phyloP scores from a whole-genome alignment of 2,888 invertebrate genomes.

The Allophyes oxyacanthae region DNA sequence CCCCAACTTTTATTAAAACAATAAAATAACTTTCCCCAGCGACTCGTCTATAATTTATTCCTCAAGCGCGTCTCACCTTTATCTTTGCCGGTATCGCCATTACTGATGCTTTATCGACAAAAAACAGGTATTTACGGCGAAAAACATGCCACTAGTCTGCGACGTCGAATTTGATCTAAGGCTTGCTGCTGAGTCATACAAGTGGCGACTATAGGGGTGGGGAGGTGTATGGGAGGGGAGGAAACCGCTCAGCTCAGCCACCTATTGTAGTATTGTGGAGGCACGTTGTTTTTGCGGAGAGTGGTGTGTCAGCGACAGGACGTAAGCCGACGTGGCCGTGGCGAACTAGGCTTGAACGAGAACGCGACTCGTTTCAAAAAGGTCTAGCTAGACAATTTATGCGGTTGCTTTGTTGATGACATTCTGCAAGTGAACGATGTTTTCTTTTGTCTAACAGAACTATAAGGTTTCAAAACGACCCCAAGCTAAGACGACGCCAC shows the following conservation, averaged over 20 bases:
- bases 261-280: conserved; percentile 84
- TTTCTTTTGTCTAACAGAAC: conserved; percentile 50
- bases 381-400: conserved; percentile 69
- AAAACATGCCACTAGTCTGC: conserved; percentile 81
- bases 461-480: conserved; percentile 39
- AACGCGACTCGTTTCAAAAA: conserved; percentile 65
- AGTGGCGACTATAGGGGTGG: conserved; percentile 69
- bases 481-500: conserved; percentile 11
- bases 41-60: conserved; percentile 64
- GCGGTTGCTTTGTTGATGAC: conserved; percentile 60
- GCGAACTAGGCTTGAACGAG: conserved; percentile 67
- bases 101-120: conserved; percentile 74
- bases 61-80: conserved; percentile 69
- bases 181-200: conserved; percentile 83
- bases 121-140: conserved; percentile 75
- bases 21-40: conserved; percentile 63
- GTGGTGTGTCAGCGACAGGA: conserved; percentile 81
- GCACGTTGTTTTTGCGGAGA: conserved; percentile 84
- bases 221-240: conserved; percentile 59
- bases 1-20: conserved; percentile 71
- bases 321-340: conserved; percentile 67
- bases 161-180: conserved; percentile 85
- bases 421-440: conserved; percentile 59
- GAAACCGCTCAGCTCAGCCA: conserved; percentile 81
- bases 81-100: conserved; percentile 73